Evolutionary conservation across 2,888 invertebrate species (phyloP).

Genomic region (Molanna angustata): DNA sequence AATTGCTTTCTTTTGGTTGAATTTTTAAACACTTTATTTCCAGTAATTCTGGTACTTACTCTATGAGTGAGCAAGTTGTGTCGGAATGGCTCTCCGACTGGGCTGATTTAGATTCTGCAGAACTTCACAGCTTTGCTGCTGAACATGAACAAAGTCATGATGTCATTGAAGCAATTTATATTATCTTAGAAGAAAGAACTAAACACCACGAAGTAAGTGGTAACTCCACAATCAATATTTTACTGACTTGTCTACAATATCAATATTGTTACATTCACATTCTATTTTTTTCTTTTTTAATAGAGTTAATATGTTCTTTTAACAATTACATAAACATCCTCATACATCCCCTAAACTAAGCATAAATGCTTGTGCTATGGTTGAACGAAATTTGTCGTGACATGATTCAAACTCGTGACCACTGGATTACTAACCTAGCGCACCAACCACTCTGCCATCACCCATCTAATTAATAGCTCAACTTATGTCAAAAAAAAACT

Average conservation of each 20-base stretch:
- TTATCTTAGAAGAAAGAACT: slow-evolving; percentile 70
- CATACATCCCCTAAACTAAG: too few relatives aligned
- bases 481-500: too few relatives aligned
- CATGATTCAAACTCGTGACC: too few relatives aligned
- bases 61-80: slow-evolving; percentile 26
- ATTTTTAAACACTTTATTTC: neutral
- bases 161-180: slow-evolving; percentile 77
- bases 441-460: too few relatives aligned
- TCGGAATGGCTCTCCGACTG: slow-evolving; percentile 80
- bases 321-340: too few relatives aligned
- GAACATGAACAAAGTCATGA: slow-evolving; percentile 81
- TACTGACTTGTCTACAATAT: too few relatives aligned
- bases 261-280: neutral
- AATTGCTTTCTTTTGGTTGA: neutral
- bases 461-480: too few relatives aligned
- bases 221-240: too few relatives aligned
- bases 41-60: slow-evolving; percentile 8
- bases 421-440: too few relatives aligned
- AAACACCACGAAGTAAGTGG: slow-evolving; percentile 51
- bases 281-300: neutral
- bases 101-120: slow-evolving; percentile 68
- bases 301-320: neutral
- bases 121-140: slow-evolving; percentile 73
- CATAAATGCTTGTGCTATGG: too few relatives aligned
- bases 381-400: too few relatives aligned